Conservation (phyloP, 2,888 invertebrate genomes). For the Amorpha juglandis region DNA sequence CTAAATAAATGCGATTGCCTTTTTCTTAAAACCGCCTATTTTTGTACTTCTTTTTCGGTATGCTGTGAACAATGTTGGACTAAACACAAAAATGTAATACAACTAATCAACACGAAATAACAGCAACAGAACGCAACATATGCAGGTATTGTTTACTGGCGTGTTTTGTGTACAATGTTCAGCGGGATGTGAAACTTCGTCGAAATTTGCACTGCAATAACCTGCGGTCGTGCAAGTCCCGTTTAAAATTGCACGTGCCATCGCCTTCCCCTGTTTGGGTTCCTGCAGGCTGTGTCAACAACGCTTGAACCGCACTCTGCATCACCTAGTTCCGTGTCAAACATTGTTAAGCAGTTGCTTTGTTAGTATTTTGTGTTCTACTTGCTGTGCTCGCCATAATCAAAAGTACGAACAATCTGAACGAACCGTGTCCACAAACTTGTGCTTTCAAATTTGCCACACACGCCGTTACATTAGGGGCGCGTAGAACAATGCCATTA, state of each 20-base stretch:
- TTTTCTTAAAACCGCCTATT: no score
- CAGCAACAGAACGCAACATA: not conserved
- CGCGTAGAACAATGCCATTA: conserved; percentile 67
- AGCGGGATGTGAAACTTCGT: conserved; percentile 58
- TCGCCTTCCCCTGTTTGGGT: conserved; percentile 45
- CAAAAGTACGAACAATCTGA: conserved; percentile 34
- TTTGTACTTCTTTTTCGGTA: no score
- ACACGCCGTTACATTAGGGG: conserved; percentile 48
- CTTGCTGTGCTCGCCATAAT: conserved; percentile 57
- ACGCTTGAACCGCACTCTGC: conserved; percentile 63
- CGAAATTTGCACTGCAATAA: conserved; percentile 61
- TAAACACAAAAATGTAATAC: no score
- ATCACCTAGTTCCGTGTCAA: conserved; percentile 73
- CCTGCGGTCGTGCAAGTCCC: conserved; percentile 55
- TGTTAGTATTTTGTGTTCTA: conserved; percentile 62
- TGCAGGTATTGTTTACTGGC: conserved; percentile 10
- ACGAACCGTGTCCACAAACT: conserved; percentile 21
- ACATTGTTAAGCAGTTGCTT: conserved; percentile 69
- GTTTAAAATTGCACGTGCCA: conserved; percentile 76
- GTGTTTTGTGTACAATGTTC: conserved; percentile 41
- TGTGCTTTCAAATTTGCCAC: conserved; percentile 32
- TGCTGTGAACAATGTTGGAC: not conserved
- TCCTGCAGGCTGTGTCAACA: conserved; percentile 67
- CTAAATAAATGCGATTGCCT: no score
- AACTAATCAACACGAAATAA: not conserved